Conservation (phyloP, 2,113 vertebrate species). For the Jaculus jaculus region DNA sequence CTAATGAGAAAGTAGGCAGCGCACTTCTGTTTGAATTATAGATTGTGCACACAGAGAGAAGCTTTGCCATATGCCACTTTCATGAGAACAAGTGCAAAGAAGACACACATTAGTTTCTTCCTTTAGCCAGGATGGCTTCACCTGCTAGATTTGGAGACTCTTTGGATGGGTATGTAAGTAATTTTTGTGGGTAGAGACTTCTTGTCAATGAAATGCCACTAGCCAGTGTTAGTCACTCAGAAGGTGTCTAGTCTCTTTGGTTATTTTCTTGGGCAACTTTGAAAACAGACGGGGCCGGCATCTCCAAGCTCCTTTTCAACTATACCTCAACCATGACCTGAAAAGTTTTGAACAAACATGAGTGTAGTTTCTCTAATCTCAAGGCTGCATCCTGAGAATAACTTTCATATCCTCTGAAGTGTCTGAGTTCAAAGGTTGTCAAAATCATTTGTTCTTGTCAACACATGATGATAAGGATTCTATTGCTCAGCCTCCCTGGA, state of each 20-base stretch:
- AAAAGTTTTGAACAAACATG: not conserved
- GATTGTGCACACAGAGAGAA: not conserved
- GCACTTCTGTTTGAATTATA: slow-evolving; percentile 59
- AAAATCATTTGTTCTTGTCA: not conserved
- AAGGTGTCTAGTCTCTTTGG: not conserved
- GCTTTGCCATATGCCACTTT: slow-evolving; percentile 60
- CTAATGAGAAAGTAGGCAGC: slow-evolving; percentile 63
- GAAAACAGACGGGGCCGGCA: not conserved
- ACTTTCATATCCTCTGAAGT: not conserved
- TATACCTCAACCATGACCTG: not conserved
- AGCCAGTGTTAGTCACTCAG: not conserved
- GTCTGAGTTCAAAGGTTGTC: not conserved
- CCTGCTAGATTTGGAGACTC: not conserved
- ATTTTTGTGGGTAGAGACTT: not conserved
- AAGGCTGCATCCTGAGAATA: not conserved
- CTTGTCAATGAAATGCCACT: not conserved
- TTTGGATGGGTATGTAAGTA: not conserved
- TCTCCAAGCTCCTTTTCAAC: not conserved
- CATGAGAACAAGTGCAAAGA: not conserved
- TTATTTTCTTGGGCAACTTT: not conserved
- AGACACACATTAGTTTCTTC: slow-evolving; percentile 20
- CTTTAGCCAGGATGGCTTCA: not conserved
- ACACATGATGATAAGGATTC: fast-evolving
- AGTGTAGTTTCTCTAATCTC: not conserved
- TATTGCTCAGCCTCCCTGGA: not conserved